Evolutionary conservation across 2,888 invertebrate genomes (phyloP).

Genomic region (Meiosimyza platycephala): DNA sequence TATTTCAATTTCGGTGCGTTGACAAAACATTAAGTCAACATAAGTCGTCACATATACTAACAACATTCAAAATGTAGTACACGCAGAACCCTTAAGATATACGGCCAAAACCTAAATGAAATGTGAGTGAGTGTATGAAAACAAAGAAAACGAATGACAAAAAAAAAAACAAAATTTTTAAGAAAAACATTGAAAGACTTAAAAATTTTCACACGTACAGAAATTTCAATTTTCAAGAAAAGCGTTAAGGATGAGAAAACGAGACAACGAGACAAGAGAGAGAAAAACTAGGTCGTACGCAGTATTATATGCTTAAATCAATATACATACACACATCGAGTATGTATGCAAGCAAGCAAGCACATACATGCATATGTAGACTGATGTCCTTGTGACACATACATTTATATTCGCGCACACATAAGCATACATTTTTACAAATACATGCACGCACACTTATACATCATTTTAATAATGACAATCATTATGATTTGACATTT

Average conservation of each 20-base stretch:
- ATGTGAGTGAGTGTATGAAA: conserved; percentile 24
- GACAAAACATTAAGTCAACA: conserved; percentile 13
- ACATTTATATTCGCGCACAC: background rate
- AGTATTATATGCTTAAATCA: conserved; percentile 5
- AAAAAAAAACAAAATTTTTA: background rate
- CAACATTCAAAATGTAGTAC: conserved; percentile 33
- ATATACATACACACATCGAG: conserved; percentile 7
- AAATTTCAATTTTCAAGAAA: conserved; percentile 39
- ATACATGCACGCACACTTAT: conserved; percentile 3
- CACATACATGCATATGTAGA: conserved; percentile 17
- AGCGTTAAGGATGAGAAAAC: conserved; percentile 9
- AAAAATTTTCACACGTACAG: conserved; percentile 38
- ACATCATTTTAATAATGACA: conserved; percentile 38
- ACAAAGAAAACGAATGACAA: conserved; percentile 31
- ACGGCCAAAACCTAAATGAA: background rate
- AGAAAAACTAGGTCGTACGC: conserved; percentile 38
- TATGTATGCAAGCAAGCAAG: background rate
- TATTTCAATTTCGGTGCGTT: conserved; percentile 34
- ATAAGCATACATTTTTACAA: background rate
- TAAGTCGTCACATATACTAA: conserved; percentile 44
- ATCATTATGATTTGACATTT: conserved; percentile 39
- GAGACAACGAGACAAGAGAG: conserved; percentile 17
- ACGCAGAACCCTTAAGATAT: conserved; percentile 32
- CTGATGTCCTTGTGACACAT: conserved; percentile 14
- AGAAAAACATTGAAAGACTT: background rate